Percentiles rank a stretch among this genome's conserved stretches.
Conservation (phyloP, 2,797 vertebrate genomes). For the Chrysocyon brachyurus region DNA sequence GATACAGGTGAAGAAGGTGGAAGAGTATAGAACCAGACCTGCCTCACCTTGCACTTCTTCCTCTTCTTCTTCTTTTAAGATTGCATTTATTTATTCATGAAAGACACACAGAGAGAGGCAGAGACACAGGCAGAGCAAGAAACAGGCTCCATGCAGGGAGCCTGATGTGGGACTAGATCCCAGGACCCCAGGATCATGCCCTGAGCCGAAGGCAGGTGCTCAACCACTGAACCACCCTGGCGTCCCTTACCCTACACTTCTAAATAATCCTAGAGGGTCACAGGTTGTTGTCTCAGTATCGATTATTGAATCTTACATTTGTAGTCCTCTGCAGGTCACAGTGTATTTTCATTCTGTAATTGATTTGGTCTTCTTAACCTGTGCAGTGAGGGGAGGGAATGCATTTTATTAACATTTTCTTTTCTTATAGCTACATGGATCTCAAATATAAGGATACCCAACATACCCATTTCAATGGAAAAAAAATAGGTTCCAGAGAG, state of each 20-base stretch:
- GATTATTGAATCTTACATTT: constrained; percentile 35
- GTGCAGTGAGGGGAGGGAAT: background rate
- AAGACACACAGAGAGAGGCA: too few relatives aligned
- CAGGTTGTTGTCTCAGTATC: background rate
- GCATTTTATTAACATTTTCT: constrained; percentile 37
- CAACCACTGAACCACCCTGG: too few relatives aligned
- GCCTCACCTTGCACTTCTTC: background rate
- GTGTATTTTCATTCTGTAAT: constrained; percentile 19
- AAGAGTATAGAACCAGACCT: background rate
- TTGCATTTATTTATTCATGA: too few relatives aligned
- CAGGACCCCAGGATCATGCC: too few relatives aligned
- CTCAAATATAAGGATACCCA: constrained; percentile 37
- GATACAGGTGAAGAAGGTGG: background rate
- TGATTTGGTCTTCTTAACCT: constrained; percentile 58
- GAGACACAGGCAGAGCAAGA: too few relatives aligned
- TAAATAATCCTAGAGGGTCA: background rate
- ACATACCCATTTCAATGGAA: constrained; percentile 10
- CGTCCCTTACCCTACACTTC: background rate
- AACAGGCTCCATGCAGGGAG: too few relatives aligned
- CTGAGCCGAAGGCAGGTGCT: too few relatives aligned
- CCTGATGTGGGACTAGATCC: too few relatives aligned
- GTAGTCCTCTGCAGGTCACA: background rate
- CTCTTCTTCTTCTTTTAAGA: too few relatives aligned
- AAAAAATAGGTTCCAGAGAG: background rate
- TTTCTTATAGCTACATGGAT: background rate